Evolutionary conservation across 2,888 invertebrate species (phyloP).

Genomic region (Zhuqinia jingwanae): DNA sequence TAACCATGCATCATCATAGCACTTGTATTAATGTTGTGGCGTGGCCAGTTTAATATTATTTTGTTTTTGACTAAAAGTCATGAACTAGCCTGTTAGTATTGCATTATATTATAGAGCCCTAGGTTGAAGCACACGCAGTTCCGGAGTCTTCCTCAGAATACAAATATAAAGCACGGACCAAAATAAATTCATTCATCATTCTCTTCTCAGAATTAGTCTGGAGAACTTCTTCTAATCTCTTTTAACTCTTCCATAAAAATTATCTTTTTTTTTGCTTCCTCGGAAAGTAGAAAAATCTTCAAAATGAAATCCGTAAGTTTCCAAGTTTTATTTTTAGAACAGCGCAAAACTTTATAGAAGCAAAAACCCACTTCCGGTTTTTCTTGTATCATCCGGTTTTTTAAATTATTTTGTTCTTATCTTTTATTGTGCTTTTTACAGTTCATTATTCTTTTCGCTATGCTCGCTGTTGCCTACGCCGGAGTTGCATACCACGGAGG

Average conservation of each 20-base stretch:
- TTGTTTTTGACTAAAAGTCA: neutral
- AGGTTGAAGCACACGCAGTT: neutral
- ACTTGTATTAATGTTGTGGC: constrained; percentile 24
- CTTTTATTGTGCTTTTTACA: constrained; percentile 23
- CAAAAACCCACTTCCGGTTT: too few relatives aligned
- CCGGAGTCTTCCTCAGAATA: neutral
- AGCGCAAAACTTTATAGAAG: neutral
- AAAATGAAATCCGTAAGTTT: constrained; percentile 69
- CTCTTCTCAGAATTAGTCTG: constrained; percentile 47
- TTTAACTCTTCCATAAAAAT: constrained; percentile 1
- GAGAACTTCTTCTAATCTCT: constrained; percentile 46
- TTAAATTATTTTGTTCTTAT: too few relatives aligned
- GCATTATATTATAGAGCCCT: too few relatives aligned
- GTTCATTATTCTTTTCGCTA: constrained; percentile 60
- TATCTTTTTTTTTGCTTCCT: constrained; percentile 19
- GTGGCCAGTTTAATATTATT: constrained; percentile 42
- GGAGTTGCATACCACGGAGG: constrained; percentile 53
- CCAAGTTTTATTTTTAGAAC: too few relatives aligned
- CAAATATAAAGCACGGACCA: constrained; percentile 12
- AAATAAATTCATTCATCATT: constrained; percentile 44
- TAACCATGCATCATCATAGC: constrained; percentile 1
- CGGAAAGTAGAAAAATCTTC: constrained; percentile 43
- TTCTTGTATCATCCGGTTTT: neutral
- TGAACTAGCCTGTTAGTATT: neutral
- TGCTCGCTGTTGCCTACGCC: constrained; percentile 63